A percentile compares a stretch with the other conserved stretches of the same genome.
Evolutionary conservation across 2,113 vertebrate genomes (phyloP).

Genomic region (Actenoides hombroni): DNA sequence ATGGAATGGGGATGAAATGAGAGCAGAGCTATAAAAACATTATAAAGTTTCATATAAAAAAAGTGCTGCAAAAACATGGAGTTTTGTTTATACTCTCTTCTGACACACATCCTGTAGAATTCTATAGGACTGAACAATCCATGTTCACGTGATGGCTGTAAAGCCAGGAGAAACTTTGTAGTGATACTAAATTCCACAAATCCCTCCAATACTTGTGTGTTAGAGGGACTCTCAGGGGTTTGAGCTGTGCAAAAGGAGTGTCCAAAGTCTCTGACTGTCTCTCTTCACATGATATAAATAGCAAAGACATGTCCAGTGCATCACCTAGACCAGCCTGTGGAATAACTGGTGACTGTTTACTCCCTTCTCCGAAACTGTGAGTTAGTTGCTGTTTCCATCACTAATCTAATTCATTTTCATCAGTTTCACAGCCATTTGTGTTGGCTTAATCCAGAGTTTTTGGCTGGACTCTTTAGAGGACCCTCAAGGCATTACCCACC

Average conservation of each 20-base stretch:
- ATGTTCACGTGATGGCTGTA: neutral
- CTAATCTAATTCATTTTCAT: neutral
- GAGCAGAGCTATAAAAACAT: neutral
- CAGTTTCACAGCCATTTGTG: neutral
- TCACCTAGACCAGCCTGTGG: neutral
- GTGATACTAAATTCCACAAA: neutral
- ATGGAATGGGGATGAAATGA: neutral
- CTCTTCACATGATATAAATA: neutral
- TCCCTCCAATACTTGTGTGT: neutral
- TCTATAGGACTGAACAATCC: neutral
- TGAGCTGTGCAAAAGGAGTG: neutral
- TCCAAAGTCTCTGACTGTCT: neutral
- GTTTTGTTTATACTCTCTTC: neutral
- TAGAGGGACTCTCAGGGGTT: neutral
- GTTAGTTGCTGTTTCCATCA: neutral
- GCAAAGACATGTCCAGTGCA: neutral
- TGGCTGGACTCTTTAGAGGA: neutral
- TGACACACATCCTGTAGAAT: neutral
- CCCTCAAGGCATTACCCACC: neutral
- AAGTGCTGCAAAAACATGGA: neutral
- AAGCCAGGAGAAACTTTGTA: neutral
- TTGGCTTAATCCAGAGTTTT: neutral
- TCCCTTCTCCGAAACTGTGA: neutral
- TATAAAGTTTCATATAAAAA: neutral
- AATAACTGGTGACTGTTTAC: neutral